phyloP scores from a whole-genome alignment of 2,888 invertebrate species.

The Phanerotoma sp. region DNA sequence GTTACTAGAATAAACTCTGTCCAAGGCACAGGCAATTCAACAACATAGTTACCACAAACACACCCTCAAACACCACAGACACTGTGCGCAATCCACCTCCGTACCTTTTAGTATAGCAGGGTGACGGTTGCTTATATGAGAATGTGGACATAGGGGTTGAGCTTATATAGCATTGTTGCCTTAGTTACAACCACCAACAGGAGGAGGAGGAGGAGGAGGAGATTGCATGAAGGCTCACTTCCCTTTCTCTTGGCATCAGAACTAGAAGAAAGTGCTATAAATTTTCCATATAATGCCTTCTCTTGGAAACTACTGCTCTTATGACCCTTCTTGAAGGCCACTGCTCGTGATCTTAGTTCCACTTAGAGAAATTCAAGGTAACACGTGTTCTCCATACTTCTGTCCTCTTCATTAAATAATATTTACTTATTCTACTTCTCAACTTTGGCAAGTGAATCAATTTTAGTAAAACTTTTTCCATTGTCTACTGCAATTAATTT shows the following conservation, averaged over 20 bases:
- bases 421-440: no score
- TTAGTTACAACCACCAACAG: conserved; percentile 3
- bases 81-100: not conserved
- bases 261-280: conserved; percentile 49
- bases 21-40: conserved; percentile 38
- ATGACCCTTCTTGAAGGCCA: not conserved
- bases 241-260: conserved; percentile 46
- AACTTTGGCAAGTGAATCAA: no score
- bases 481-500: no score
- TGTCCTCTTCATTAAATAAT: no score
- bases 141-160: conserved; percentile 4
- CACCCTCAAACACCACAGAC: not conserved
- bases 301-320: not conserved
- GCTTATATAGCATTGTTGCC: conserved; percentile 9
- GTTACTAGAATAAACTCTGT: conserved; percentile 49
- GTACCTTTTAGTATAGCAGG: not conserved
- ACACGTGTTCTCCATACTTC: not conserved
- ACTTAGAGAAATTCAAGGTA: not conserved
- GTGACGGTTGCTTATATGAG: conserved; percentile 14
- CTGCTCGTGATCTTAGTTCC: not conserved
- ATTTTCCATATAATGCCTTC: conserved; percentile 40
- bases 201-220: not conserved
- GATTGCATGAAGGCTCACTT: conserved; percentile 27
- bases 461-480: no score
- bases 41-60: conserved; percentile 10